A percentile compares a stretch with the other conserved stretches of the same genome.
Evolutionary conservation across 2,797 vertebrate genomes (phyloP).

Genomic region (Amblyopsis hoosieri): DNA sequence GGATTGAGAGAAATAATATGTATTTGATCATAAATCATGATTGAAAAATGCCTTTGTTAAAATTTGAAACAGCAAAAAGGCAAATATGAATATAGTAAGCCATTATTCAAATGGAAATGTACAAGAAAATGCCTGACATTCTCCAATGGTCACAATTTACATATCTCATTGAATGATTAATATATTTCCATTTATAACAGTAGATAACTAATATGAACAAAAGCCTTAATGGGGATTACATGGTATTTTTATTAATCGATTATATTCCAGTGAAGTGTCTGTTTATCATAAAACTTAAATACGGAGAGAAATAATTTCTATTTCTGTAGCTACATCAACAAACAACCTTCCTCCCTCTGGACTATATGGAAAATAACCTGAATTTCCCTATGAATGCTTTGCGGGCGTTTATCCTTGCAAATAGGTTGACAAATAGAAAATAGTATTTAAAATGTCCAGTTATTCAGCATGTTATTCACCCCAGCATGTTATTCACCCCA

Average conservation of each 20-base stretch:
- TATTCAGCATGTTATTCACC: conserved; percentile 39
- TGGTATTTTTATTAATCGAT: not conserved
- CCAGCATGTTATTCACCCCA: conserved; percentile 23
- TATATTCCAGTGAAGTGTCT: conserved; percentile 39
- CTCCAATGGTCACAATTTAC: conserved; percentile 74
- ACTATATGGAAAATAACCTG: conserved; percentile 49
- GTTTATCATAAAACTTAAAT: conserved; percentile 42
- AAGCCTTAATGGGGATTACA: conserved; percentile 49
- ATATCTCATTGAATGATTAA: conserved; percentile 64
- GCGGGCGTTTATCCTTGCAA: conserved; percentile 61
- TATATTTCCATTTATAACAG: conserved; percentile 37
- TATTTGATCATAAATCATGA: not conserved
- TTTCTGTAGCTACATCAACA: conserved; percentile 55
- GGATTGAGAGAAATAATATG: not conserved
- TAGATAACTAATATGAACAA: conserved; percentile 38
- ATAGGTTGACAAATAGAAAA: conserved; percentile 43
- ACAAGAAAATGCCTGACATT: conserved; percentile 68
- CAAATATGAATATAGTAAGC: conserved; percentile 28
- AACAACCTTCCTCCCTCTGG: conserved; percentile 58
- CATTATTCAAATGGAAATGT: conserved; percentile 43
- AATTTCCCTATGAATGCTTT: conserved; percentile 75
- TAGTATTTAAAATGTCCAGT: conserved; percentile 38
- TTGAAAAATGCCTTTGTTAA: no score
- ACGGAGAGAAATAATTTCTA: conserved; percentile 45
- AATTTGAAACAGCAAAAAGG: conserved; percentile 24